Evolutionary conservation across 2,113 vertebrate species (phyloP).

Genomic region (Callospermophilus lateralis): DNA sequence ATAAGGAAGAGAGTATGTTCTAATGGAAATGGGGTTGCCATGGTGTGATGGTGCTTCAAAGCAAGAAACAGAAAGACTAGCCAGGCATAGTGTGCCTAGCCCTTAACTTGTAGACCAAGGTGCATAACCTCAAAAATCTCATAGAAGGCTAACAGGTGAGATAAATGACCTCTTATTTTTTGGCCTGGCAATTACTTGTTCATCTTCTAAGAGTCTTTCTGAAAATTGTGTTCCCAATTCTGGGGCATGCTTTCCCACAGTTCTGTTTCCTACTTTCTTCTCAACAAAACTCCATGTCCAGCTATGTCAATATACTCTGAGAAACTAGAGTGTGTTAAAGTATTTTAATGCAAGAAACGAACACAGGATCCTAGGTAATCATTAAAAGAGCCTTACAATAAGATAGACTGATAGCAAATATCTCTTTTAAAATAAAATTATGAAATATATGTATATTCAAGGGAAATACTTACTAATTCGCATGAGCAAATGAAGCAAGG

Average conservation of each 20-base stretch:
- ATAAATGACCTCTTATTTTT: not conserved
- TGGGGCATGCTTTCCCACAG: not conserved
- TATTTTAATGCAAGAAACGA: not conserved
- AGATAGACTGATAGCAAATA: not conserved
- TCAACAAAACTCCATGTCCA: not conserved
- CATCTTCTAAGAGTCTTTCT: not conserved
- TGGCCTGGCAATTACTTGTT: not conserved
- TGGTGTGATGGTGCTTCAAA: not conserved
- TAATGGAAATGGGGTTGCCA: not conserved
- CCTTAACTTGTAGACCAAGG: not conserved
- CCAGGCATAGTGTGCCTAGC: not conserved
- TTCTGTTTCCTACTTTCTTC: not conserved
- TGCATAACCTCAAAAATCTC: not conserved
- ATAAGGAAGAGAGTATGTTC: not conserved
- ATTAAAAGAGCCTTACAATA: not conserved
- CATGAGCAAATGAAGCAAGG: too few relatives aligned
- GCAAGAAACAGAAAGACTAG: not conserved
- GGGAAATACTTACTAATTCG: too few relatives aligned
- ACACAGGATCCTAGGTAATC: not conserved
- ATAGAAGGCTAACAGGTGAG: not conserved
- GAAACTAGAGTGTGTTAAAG: not conserved
- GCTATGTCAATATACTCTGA: not conserved
- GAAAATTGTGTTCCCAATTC: not conserved
- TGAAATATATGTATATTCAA: too few relatives aligned
- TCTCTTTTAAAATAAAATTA: conserved; percentile 18